Evolutionary conservation across 2,888 invertebrate species (phyloP).

Genomic region (Andricus quercusramuli): DNA sequence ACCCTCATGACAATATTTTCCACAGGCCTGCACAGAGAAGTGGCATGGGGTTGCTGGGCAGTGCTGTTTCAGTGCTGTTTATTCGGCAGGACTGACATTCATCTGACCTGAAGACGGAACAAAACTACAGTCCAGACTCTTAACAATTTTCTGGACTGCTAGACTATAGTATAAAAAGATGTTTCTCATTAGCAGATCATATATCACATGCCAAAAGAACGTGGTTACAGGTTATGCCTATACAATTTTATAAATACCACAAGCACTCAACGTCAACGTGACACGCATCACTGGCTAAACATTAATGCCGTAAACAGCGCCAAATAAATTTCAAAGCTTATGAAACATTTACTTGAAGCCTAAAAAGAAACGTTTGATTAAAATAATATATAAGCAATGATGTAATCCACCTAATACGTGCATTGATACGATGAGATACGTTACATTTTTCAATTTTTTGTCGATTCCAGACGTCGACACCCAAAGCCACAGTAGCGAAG

Average conservation of each 20-base stretch:
- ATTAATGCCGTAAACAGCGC: background rate
- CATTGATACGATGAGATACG: conserved; percentile 27
- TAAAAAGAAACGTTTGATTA: conserved; percentile 13
- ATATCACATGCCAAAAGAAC: background rate
- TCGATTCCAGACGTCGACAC: conserved; percentile 66
- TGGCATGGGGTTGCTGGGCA: too few species aligned
- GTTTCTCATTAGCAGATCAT: background rate
- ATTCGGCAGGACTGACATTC: background rate
- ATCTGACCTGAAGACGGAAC: background rate
- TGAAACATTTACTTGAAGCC: background rate
- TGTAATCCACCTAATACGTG: conserved; percentile 65
- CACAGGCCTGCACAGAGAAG: too few species aligned
- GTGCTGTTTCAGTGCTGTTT: too few species aligned
- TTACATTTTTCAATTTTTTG: conserved; percentile 70
- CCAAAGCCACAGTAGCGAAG: conserved; percentile 58
- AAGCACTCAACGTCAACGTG: background rate
- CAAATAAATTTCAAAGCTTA: background rate
- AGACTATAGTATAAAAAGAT: background rate
- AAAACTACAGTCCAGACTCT: background rate
- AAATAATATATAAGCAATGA: conserved; percentile 59
- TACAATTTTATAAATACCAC: background rate
- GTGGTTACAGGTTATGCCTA: conserved; percentile 11
- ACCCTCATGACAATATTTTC: too few species aligned
- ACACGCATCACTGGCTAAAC: background rate
- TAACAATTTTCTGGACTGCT: background rate